Base-by-base conservation (phyloP, 2,888 invertebrate species). In the Drosophila limbata region DNA sequence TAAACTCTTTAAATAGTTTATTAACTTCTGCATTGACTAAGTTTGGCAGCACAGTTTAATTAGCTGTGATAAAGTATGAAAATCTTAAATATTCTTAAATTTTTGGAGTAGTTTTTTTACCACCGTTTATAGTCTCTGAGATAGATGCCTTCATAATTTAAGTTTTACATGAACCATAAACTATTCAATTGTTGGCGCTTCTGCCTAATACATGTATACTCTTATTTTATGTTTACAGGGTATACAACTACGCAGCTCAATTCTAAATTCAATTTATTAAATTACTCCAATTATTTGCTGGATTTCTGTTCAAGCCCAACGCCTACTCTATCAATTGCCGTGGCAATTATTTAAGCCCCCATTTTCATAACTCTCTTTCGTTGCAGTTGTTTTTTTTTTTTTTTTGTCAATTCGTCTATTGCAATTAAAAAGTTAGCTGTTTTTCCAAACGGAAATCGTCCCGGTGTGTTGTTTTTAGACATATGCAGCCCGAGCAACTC, bases 381-480 rank as follows among this genome's bases (percentile, higher is more conserved):
- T 15, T 39, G 35, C 45, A 39, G 39, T 4, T 11, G n/a, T 48
- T 15, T 9, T 10, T 17, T 10, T 17, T 15, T 10, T 25, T 15
- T 52, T 44, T 31, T 37, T 57, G 69, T 57, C 61, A 57, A n/a
- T 25, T 28, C 59, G 55, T 40, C 61, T 44, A 45, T 61, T 48
- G 76, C 61, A 76, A 76, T 76, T 76, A 76, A 76, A 76, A 67
- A 71, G 52, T 42, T 67, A 15, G 48, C 56, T 71, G 39, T 52
- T 65, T 75, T 70, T 44, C 70, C 50, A 67, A 76, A 76, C 76
- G 75, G 75, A 75, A 75, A 75, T 75, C 44, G 71, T 76, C 76
- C 40, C 62, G 44, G 59, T 45, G 21, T 25, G 33, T 33, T 44
- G 55, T 55, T 44, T 55, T 31, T 21, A 45, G 28, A 25, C 47